These are phyloP conservation scores for Neoniphon sammara DNA, from an alignment of 2,797 vertebrate species.

Conservation along the genomic window DNA sequence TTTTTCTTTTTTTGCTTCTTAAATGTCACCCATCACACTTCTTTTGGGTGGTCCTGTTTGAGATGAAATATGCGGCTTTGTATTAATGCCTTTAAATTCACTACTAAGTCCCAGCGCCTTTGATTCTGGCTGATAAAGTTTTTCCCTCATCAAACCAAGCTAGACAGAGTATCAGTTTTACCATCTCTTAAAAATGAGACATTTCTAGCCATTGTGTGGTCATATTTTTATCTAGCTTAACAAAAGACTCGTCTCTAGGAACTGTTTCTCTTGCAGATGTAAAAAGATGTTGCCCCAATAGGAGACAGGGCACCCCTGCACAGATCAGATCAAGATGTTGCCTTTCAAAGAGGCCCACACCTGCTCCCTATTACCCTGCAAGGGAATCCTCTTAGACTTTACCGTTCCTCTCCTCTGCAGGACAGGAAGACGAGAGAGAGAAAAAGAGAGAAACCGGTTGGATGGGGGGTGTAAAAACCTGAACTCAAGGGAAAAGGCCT, in stretches of 20 bases:
- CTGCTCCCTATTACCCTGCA: conserved; percentile 72
- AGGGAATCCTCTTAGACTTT: conserved; percentile 70
- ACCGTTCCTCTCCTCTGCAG: conserved; percentile 36
- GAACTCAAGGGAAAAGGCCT: conserved; percentile 12
- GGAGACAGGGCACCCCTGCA: conserved; percentile 49
- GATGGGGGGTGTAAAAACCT: conserved; percentile 26
- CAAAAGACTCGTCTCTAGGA: conserved; percentile 43
- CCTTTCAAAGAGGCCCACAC: conserved; percentile 64
- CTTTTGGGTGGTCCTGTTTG: conserved; percentile 51
- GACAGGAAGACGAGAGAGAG: conserved; percentile 53
- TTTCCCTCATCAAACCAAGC: conserved; percentile 32
- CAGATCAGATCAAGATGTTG: conserved; percentile 78
- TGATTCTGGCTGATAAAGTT: conserved; percentile 22
- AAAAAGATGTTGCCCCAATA: conserved; percentile 52
- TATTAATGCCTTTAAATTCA: conserved; percentile 32
- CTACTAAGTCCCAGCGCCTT: conserved; percentile 31
- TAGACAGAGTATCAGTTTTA: conserved; percentile 23
- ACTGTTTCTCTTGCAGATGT: conserved; percentile 43
- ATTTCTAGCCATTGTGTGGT: conserved; percentile 28
- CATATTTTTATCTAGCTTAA: conserved; percentile 51
- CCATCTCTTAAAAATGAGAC: conserved; percentile 48
- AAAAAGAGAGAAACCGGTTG: conserved; percentile 23
- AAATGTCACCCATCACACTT: conserved; percentile 50
- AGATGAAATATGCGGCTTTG: conserved; percentile 45
- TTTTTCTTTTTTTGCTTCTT: conserved; percentile 34